phyloP scores from a whole-genome alignment of 2,888 invertebrate species.

The Lordiphosa fenestrarum region DNA sequence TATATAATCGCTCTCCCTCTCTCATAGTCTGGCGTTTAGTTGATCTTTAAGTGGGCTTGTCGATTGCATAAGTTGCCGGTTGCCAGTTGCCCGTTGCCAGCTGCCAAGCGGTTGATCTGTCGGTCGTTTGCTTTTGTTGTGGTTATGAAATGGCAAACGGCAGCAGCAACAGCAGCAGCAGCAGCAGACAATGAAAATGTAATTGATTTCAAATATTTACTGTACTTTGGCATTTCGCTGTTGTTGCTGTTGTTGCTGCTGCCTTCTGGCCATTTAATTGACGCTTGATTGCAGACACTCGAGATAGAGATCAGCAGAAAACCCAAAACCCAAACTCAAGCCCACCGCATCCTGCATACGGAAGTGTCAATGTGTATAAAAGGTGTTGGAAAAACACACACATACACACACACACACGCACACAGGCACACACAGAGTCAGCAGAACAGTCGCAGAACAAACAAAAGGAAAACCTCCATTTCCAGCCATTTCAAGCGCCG shows the following conservation, averaged over 20 bases:
- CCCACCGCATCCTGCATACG: conserved; percentile 25
- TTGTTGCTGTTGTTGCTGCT: not conserved
- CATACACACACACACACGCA: conserved; percentile 17
- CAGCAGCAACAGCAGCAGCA: conserved; percentile 21
- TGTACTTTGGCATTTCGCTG: no score
- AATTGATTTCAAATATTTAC: conserved; percentile 71
- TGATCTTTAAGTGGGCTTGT: not conserved
- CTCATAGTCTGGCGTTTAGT: conserved; percentile 1
- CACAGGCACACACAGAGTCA: conserved; percentile 7
- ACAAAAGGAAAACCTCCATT: conserved; percentile 7
- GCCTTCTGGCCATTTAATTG: conserved; percentile 9
- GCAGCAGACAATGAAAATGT: conserved; percentile 51
- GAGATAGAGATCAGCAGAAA: conserved; percentile 6
- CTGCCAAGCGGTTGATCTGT: conserved; percentile 1
- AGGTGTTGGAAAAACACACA: conserved; percentile 64
- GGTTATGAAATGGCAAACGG: conserved; percentile 66
- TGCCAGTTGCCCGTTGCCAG: not conserved
- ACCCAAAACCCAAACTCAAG: conserved; percentile 3
- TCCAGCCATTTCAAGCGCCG: conserved; percentile 1
- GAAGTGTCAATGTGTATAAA: conserved; percentile 70
- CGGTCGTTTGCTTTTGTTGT: conserved; percentile 49
- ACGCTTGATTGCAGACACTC: conserved; percentile 10
- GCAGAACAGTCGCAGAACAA: conserved; percentile 16
- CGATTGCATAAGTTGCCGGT: no score
- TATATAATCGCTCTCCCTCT: no score